phyloP scores from a whole-genome alignment of 2,888 invertebrate genomes.

The Mactromeris polynyma region DNA sequence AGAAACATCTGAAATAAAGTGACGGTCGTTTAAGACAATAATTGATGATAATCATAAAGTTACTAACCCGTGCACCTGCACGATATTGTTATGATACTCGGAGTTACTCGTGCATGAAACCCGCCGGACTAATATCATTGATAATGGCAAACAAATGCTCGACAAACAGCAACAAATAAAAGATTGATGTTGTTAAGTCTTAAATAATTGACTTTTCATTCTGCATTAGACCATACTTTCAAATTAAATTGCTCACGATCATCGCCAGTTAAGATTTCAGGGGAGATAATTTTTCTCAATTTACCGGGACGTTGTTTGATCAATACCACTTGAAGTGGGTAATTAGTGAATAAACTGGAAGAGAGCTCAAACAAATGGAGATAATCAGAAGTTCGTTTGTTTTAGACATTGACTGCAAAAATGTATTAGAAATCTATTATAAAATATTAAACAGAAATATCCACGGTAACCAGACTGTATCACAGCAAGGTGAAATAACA shows the following conservation, averaged over 20 bases:
- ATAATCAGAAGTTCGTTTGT: neutral
- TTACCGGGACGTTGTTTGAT: neutral
- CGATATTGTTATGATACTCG: conserved; percentile 8
- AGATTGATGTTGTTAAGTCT: conserved; percentile 35
- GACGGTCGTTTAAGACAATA: conserved; percentile 13
- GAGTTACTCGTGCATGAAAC: conserved; percentile 27
- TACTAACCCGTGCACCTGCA: conserved; percentile 28
- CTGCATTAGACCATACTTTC: conserved; percentile 38
- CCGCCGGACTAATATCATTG: conserved; percentile 1
- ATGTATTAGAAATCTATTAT: neutral
- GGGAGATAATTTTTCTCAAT: neutral
- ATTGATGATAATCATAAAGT: neutral
- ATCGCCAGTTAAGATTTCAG: conserved; percentile 14
- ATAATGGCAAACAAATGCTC: conserved; percentile 32
- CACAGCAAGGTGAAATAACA: neutral
- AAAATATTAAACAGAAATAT: neutral
- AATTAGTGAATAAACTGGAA: neutral
- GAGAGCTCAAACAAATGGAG: neutral
- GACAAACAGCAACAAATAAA: conserved; percentile 33
- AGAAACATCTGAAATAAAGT: neutral
- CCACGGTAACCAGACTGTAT: neutral
- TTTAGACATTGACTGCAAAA: neutral
- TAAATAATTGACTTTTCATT: conserved; percentile 49
- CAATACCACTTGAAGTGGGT: neutral
- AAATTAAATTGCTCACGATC: conserved; percentile 35